Conservation (phyloP, 2,113 vertebrate species). For the Dascyllus trimaculatus region DNA sequence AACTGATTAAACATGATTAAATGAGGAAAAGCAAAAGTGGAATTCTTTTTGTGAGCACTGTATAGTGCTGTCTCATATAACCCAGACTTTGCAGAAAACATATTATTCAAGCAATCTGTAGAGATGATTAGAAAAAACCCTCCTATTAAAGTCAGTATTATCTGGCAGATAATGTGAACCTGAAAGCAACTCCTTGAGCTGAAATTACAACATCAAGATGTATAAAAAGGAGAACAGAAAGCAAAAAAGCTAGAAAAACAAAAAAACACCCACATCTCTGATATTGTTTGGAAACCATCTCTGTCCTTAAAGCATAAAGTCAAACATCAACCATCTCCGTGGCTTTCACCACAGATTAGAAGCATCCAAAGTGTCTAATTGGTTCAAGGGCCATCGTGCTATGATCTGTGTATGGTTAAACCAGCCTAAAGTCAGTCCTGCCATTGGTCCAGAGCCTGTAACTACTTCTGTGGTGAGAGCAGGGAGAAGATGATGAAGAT, state of each 20-base stretch:
- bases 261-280: neutral
- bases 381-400: slow-evolving; percentile 11
- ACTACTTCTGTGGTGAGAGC: slow-evolving; percentile 48
- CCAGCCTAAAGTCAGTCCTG: neutral
- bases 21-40: too few species aligned
- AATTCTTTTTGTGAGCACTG: too few species aligned
- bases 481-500: slow-evolving; percentile 49
- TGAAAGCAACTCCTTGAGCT: too few species aligned
- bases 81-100: too few species aligned
- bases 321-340: slow-evolving; percentile 6
- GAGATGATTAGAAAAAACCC: too few species aligned
- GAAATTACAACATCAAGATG: too few species aligned
- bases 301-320: slow-evolving; percentile 11
- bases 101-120: too few species aligned
- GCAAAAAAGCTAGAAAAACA: neutral
- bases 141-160: too few species aligned
- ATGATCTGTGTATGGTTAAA: slow-evolving; percentile 7
- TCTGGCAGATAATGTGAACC: too few species aligned
- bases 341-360: slow-evolving; percentile 34
- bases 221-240: neutral
- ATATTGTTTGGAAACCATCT: slow-evolving; percentile 21
- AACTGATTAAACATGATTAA: too few species aligned
- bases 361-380: slow-evolving; percentile 14
- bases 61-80: too few species aligned
- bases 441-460: slow-evolving; percentile 27